Evolutionary conservation across 2,888 invertebrate species (phyloP), one percentile per base, ranked within the genome.

Genomic region (Leptodirus hochenwartii): DNA sequence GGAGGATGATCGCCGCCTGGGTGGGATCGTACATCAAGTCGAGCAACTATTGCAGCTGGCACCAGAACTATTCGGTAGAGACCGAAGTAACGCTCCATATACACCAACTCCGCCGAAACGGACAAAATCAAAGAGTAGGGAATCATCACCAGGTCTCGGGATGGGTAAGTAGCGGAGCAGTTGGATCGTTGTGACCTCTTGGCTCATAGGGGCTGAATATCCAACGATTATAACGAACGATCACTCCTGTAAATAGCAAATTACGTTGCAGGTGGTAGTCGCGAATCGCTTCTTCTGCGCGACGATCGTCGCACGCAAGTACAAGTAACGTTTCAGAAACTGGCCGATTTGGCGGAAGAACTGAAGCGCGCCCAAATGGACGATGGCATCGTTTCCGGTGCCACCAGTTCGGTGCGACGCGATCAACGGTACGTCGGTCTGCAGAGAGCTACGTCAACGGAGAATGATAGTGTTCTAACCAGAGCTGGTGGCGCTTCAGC

Each of bases 271-370:
- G n/a, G n/a, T n/a, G n/a, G n/a, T n/a, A n/a, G n/a, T n/a, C 62
- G 47, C 56, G 69, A 41, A 61, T 63, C 37, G 42, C 68, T 47
- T 53, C 58, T 51, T 27, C 40, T 45, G 14, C 45, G 50, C 17
- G 54, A 56, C 37, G 56, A 56, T 29, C 47, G 50, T 32, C 45
- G 47, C 32, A 41, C 45, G 13, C 48, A 52, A 39, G 47, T 56
- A 15, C 51, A 53, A 29, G 40, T 43, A 15, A 64, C 69, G 5
- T 61, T 76, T 39, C 64, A 67, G 36, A 60, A 73, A 20, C 49
- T 82, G 46, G 66, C 73, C 2, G 71, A 77, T 22, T 70, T 75
- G 15, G 75, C 75, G 0, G 75, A 78, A 45, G 81, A 81, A 42
- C 36, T 56, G 29, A 40, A 49, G 30, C 53, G 55, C 41, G 54